These are phyloP conservation scores for Caenorhabditis doughertyi DNA, from an alignment of 2,888 invertebrate species.

Conservation along the genomic window DNA sequence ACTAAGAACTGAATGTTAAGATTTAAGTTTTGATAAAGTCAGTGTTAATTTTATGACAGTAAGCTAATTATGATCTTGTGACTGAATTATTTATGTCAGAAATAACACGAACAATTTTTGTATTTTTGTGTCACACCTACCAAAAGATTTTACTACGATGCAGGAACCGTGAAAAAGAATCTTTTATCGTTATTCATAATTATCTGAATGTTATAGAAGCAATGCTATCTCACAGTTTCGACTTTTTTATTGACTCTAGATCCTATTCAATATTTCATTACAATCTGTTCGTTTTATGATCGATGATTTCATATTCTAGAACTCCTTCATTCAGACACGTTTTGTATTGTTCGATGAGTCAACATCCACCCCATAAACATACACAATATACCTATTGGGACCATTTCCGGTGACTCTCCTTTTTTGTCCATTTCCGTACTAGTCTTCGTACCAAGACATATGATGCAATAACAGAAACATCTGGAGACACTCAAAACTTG, in stretches of 20 bases:
- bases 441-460: constrained; percentile 44
- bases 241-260: neutral
- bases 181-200: too few relatives aligned
- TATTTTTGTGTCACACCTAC: too few relatives aligned
- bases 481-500: constrained; percentile 13
- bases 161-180: too few relatives aligned
- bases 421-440: constrained; percentile 37
- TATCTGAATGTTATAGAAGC: too few relatives aligned
- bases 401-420: constrained; percentile 54
- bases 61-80: too few relatives aligned
- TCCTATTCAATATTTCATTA: neutral
- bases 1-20: neutral
- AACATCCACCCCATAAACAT: constrained; percentile 5
- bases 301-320: neutral
- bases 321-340: neutral
- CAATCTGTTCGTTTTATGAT: neutral
- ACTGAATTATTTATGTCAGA: too few relatives aligned
- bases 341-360: constrained; percentile 36
- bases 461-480: constrained; percentile 54
- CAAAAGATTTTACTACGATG: too few relatives aligned
- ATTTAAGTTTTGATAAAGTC: too few relatives aligned
- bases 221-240: too few relatives aligned
- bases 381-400: constrained; percentile 39
- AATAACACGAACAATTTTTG: too few relatives aligned
- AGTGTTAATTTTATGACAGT: too few relatives aligned